Evolutionary conservation across 2,797 vertebrate species (phyloP).

Genomic region (Poeciliopsis turneri): DNA sequence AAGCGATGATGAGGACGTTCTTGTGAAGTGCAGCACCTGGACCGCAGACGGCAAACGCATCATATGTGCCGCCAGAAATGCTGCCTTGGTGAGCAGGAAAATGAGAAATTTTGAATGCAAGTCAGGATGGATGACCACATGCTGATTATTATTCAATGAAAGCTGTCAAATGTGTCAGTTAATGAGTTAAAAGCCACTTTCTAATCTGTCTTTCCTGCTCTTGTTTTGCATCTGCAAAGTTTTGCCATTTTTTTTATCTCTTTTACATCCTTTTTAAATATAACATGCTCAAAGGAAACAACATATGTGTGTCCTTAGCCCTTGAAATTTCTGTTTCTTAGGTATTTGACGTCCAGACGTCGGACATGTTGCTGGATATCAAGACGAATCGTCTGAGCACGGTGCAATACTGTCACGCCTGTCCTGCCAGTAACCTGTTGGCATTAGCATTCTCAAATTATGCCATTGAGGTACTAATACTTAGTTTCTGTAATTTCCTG

Average conservation of each 20-base stretch:
- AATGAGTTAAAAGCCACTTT: neutral
- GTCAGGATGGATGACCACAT: neutral
- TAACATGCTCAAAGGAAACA: neutral
- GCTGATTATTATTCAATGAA: neutral
- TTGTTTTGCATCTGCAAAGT: constrained; percentile 6
- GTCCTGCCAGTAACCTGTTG: constrained; percentile 86
- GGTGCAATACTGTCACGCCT: constrained; percentile 92
- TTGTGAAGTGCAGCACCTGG: constrained; percentile 94
- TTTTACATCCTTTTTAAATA: neutral
- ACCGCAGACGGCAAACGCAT: constrained; percentile 83
- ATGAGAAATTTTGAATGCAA: neutral
- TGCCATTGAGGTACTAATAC: constrained; percentile 86
- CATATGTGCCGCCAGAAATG: constrained; percentile 87
- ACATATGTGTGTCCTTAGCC: too few species aligned
- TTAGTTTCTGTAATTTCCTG: neutral
- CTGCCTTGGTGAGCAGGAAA: constrained; percentile 85
- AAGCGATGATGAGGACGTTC: constrained; percentile 83
- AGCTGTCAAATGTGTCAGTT: neutral
- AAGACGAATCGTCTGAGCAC: constrained; percentile 83
- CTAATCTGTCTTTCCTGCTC: constrained; percentile 3
- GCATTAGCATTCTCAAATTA: constrained; percentile 93
- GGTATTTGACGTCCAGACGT: constrained; percentile 87
- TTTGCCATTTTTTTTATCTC: neutral
- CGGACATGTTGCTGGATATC: constrained; percentile 83
- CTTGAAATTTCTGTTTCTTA: constrained; percentile 52